These are phyloP conservation scores for Sarcophaga carnaria DNA, from an alignment of 2,888 invertebrate species.

Conservation along the genomic window DNA sequence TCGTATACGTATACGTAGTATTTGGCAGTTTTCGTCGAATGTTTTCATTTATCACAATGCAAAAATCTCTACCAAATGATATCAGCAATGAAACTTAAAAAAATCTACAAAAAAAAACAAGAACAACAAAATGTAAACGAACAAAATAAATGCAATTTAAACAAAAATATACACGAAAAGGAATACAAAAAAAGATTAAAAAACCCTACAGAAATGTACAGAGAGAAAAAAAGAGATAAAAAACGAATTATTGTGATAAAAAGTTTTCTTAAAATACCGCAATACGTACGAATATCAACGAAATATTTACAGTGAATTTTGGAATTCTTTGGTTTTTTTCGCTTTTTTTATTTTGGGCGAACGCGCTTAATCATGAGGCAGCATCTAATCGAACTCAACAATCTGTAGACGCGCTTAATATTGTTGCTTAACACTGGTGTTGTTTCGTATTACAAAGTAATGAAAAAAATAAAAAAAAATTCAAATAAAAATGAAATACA, in stretches of 20 bases:
- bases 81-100: conserved; percentile 40
- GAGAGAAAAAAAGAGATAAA: conserved; percentile 35
- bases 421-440: conserved; percentile 42
- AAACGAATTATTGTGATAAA: background rate
- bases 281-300: background rate
- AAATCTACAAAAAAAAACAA: conserved; percentile 34
- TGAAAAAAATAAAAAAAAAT: background rate
- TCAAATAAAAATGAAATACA: background rate
- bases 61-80: conserved; percentile 63
- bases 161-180: conserved; percentile 3
- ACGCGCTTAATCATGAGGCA: conserved; percentile 57
- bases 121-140: no score
- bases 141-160: conserved; percentile 34
- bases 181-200: conserved; percentile 30
- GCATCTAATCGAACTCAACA: conserved; percentile 69
- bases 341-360: background rate
- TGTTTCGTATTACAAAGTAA: conserved; percentile 3
- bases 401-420: conserved; percentile 66
- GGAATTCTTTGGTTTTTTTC: background rate
- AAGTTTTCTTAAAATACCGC: background rate
- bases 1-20: no score
- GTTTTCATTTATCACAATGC: conserved; percentile 48
- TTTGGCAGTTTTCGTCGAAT: background rate
- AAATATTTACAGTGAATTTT: background rate
- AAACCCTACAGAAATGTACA: conserved; percentile 50